Evolutionary conservation across 1,140 invertebrate species (phyloP).

Genomic region (Monochamus saltuarius): DNA sequence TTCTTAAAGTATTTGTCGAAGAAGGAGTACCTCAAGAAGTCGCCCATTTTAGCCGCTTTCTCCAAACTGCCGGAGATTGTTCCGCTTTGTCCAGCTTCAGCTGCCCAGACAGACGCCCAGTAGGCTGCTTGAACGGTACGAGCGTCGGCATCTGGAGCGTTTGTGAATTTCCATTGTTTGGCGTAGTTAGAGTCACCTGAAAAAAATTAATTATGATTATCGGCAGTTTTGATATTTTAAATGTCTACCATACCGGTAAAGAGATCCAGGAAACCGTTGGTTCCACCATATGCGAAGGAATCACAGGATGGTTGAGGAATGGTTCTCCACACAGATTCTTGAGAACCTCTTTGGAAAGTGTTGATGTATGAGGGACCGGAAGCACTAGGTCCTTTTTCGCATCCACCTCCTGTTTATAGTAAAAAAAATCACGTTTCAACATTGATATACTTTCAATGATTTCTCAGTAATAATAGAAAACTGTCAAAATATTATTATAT

Average conservation of each 20-base stretch:
- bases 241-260: conserved; percentile 17
- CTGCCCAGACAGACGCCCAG: conserved; percentile 31
- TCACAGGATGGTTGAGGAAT: conserved; percentile 33
- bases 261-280: conserved; percentile 33
- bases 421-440: no score
- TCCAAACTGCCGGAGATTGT: conserved; percentile 15
- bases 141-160: conserved; percentile 33
- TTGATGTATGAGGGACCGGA: conserved; percentile 27
- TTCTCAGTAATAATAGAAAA: no score
- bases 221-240: no score
- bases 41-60: conserved; percentile 31
- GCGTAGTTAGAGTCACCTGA: conserved; percentile 23
- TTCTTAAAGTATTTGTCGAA: conserved; percentile 38
- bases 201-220: no score
- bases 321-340: conserved; percentile 34
- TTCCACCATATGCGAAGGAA: conserved; percentile 29
- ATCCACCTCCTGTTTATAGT: conserved; percentile 1
- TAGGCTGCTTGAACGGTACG: conserved; percentile 32
- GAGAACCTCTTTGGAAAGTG: conserved; percentile 34
- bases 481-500: no score
- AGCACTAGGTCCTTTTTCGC: conserved; percentile 24
- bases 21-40: conserved; percentile 28
- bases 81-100: conserved; percentile 9
- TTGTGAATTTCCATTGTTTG: conserved; percentile 32
- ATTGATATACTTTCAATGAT: no score